Evolutionary conservation across 2,888 invertebrate species (phyloP).

Genomic region (Tyria jacobaeae): DNA sequence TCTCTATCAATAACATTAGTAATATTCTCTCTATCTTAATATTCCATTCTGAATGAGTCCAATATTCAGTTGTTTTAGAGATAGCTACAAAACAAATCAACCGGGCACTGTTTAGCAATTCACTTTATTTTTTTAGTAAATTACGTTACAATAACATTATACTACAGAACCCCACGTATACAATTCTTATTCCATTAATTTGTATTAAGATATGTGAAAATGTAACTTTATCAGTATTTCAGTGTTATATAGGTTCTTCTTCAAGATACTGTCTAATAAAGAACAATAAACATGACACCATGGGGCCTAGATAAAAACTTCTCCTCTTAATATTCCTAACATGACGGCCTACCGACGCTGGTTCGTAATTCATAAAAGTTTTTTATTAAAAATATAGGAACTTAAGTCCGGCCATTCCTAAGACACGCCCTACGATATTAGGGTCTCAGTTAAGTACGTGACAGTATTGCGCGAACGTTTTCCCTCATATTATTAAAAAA

Average conservation of each 20-base stretch:
- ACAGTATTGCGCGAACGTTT: slow-evolving; percentile 60
- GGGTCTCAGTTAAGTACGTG: slow-evolving; percentile 59
- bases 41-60: no score
- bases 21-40: no score
- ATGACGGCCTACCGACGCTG: slow-evolving; percentile 21
- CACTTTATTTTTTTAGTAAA: background rate
- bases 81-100: background rate
- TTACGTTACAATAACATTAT: no score
- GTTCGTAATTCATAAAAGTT: slow-evolving; percentile 62
- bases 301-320: slow-evolving; percentile 11
- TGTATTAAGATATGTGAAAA: no score
- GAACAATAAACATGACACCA: background rate
- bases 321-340: slow-evolving; percentile 13
- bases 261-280: background rate
- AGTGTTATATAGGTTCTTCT: background rate
- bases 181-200: no score
- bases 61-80: background rate
- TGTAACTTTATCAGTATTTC: no score
- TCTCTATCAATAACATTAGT: no score
- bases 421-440: slow-evolving; percentile 39
- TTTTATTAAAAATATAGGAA: slow-evolving; percentile 68
- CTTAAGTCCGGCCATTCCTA: slow-evolving; percentile 40
- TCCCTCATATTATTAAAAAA: slow-evolving; percentile 65
- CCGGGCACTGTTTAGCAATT: no score
- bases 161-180: no score